phyloP scores from a whole-genome alignment of 2,113 vertebrate genomes.

The Lophotis ruficrista region DNA sequence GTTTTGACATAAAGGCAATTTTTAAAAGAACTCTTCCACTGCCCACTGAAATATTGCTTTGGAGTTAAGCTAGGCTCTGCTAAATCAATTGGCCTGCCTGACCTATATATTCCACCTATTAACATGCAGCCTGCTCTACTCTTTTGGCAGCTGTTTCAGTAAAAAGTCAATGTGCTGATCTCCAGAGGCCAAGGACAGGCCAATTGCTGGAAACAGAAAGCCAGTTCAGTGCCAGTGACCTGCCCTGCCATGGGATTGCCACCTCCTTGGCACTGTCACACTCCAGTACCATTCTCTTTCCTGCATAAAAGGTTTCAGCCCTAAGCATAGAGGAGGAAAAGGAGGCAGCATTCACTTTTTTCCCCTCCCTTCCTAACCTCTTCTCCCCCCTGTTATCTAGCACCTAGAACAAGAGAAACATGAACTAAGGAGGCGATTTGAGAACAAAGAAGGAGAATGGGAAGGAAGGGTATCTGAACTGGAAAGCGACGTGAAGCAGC shows the following conservation, averaged over 20 bases:
- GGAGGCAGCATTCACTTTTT: neutral
- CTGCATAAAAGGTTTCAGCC: neutral
- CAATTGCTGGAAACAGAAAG: neutral
- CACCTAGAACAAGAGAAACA: constrained; percentile 98
- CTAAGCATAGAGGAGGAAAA: neutral
- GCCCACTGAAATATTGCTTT: neutral
- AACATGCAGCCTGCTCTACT: constrained; percentile 30
- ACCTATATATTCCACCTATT: constrained; percentile 18
- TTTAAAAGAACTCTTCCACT: neutral
- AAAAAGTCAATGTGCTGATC: constrained; percentile 35
- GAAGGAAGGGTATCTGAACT: constrained; percentile 94
- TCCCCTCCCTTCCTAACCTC: neutral
- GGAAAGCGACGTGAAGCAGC: constrained; percentile 93
- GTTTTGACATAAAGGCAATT: neutral
- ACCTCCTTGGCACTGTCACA: neutral
- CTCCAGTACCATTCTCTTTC: neutral
- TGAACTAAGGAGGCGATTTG: constrained; percentile 88
- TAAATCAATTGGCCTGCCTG: constrained; percentile 40
- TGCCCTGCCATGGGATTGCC: neutral
- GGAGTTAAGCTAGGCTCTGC: constrained; percentile 6
- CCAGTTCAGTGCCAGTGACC: neutral
- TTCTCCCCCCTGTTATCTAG: constrained; percentile 58
- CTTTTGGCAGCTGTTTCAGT: constrained; percentile 46
- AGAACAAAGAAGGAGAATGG: constrained; percentile 96
- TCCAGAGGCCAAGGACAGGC: constrained; percentile 17